Evolutionary conservation across 2,113 vertebrate genomes (phyloP).

Genomic region (Pseudopodoces humilis): DNA sequence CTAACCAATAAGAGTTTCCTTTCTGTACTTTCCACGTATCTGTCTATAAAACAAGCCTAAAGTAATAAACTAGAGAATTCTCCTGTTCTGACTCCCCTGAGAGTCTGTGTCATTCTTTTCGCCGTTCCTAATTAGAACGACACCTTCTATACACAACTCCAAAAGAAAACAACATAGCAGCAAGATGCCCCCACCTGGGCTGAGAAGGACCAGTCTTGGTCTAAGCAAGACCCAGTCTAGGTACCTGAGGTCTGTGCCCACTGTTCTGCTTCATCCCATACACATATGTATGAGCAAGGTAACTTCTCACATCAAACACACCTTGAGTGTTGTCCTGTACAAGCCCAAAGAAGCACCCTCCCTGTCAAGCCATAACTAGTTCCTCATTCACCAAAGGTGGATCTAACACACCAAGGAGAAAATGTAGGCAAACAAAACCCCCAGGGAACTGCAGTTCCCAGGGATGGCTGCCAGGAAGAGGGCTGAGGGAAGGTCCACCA

Average conservation of each 20-base stretch:
- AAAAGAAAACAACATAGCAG: not conserved
- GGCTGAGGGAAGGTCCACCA: not conserved
- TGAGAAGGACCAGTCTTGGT: not conserved
- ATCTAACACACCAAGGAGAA: not conserved
- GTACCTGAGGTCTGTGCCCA: not conserved
- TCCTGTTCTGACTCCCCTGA: too few species aligned
- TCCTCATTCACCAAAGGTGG: not conserved
- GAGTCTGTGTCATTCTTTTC: too few species aligned
- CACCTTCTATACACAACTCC: not conserved
- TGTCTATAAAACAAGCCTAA: too few species aligned
- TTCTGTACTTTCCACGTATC: too few species aligned
- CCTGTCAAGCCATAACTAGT: not conserved
- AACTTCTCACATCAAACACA: accelerated
- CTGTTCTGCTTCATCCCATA: not conserved
- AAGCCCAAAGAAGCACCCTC: not conserved
- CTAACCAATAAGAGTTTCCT: too few species aligned
- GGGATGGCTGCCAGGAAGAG: not conserved
- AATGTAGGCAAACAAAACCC: accelerated
- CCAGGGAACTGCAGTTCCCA: not conserved
- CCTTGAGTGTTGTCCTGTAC: not conserved
- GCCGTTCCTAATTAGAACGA: too few species aligned
- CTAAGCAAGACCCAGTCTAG: not conserved
- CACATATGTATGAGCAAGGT: accelerated
- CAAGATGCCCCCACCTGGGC: not conserved
- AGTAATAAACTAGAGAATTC: too few species aligned